Base-by-base conservation (phyloP, 2,888 invertebrate genomes). In the Rhagonycha fulva region DNA sequence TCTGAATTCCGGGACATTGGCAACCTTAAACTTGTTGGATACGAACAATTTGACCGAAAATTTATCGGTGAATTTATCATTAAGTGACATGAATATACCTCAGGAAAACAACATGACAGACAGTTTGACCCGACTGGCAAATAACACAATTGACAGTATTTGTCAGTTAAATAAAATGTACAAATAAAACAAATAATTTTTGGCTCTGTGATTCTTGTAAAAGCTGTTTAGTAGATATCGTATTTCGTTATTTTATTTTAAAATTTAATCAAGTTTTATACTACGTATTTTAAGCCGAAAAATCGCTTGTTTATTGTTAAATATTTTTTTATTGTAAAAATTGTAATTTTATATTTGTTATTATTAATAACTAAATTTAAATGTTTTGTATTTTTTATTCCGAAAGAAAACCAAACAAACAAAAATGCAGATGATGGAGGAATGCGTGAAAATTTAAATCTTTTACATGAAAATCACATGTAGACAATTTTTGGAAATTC, bases 121-220 rank as follows among this genome's bases (percentile, higher is more conserved):
- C 78, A 90, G 90, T 83, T 89, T 91, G 77, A 90, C 89, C n/a
- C 87, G 88, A 80, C 82, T 91, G 70, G 88, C 89, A 1, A 88
- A 88, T 71, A 88, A 83, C 61, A 87, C 88, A 28, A 86, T 88
- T 62, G 88, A 89, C 75, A 88, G 88, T 76, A 84, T 89, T 68
- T 86, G 86, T 78, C 85, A 83, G 75, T 66, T 76, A 24, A 78
- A 80, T 60, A 72, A 75, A 26, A 76, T 76, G 74, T 74, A 76
- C 60, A 79, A 77, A 74, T 76, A 62, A 23, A 73, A 76, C 28
- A 28, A 47, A 4, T n/a, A 28, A 28, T 28, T 28, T 28, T 28
- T 28, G 28, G 28, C 28, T 47, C 7, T 47, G 47, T 47, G 47
- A 47, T 47, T n/a, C n/a, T n/a, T 7, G 1, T 47, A 47, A 47